Conservation (phyloP, 2,797 vertebrate genomes). For the Typhlichthys eigenmanni region DNA sequence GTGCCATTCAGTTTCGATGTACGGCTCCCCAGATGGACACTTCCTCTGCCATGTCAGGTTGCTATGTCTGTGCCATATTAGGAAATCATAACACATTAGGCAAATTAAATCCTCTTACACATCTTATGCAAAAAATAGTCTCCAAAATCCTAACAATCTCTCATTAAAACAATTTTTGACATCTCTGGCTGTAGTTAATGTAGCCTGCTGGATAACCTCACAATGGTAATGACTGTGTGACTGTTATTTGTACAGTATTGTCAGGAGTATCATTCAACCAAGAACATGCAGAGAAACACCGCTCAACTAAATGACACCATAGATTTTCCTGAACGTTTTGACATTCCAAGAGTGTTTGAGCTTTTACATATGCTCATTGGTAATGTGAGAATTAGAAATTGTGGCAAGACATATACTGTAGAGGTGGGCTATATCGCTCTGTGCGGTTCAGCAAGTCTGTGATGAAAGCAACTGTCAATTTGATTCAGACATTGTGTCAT, state of each 20-base stretch:
- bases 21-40: no score
- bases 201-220: neutral
- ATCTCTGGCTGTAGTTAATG: neutral
- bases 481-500: conserved; percentile 2
- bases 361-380: no score
- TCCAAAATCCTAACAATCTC: neutral
- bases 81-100: neutral
- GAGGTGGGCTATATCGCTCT: neutral
- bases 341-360: no score
- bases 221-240: neutral
- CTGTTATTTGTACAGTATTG: neutral
- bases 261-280: neutral
- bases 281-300: neutral
- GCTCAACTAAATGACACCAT: neutral
- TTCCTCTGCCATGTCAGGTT: no score
- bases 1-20: no score
- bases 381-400: no score
- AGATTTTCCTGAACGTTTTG: no score
- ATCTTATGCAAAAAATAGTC: neutral
- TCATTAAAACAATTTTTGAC: neutral
- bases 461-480: conserved; percentile 4
- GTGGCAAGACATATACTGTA: neutral
- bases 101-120: neutral
- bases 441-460: neutral
- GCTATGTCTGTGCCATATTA: neutral